Base-by-base conservation (phyloP, 2,797 vertebrate species). In the Florisuga fusca region DNA sequence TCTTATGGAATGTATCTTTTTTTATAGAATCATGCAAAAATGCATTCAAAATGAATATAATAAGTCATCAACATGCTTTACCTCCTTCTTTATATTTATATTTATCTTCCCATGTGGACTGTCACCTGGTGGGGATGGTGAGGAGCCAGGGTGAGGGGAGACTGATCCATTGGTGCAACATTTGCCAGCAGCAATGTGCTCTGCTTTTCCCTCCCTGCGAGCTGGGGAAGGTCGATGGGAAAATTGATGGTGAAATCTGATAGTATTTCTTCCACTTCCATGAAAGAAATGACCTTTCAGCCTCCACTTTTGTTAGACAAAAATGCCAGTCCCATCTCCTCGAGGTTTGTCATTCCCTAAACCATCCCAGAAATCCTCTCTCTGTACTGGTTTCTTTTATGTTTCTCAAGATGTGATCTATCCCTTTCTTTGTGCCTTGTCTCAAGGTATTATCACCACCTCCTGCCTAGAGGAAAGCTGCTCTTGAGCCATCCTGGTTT, bases 11-110 rank as follows among this genome's bases (percentile, higher is more conserved):
- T 89, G 89, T 87, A 89, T 94, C 77, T 83, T 53, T 86, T 45
- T 93, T 33, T 41, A 85, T 33, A 66, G 93, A 94, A 92, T 87
- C 62, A 2, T 90, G 93, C 75, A 95, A 78, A 80, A 94, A 85
- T 95, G 92, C 92, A 93, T 96, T 95, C 96, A 22, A 72, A 77
- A 81, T 95, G 95, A 97, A 96, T 96, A 94, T 63, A 83, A 80
- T 92, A 97, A 97, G 90, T 96, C 89, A 93, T 94, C 93, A 91
- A 84, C 93, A 95, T 66, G 86, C 64, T 93, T 66, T 26, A 79
- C 85, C 90, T 79, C 82, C 54, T 61, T 79, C 89, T 59, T 62
- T 95, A 90, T 85, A 87, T 94, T 92, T 94, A 34, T 94, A 83
- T 94, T 93, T 94, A 74, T 90, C 92, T 80, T 93, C 81, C 91